A percentile compares a stretch with the other conserved stretches of the same genome.
phyloP scores from a whole-genome alignment of 2,113 vertebrate genomes.

The Heliornis fulica region DNA sequence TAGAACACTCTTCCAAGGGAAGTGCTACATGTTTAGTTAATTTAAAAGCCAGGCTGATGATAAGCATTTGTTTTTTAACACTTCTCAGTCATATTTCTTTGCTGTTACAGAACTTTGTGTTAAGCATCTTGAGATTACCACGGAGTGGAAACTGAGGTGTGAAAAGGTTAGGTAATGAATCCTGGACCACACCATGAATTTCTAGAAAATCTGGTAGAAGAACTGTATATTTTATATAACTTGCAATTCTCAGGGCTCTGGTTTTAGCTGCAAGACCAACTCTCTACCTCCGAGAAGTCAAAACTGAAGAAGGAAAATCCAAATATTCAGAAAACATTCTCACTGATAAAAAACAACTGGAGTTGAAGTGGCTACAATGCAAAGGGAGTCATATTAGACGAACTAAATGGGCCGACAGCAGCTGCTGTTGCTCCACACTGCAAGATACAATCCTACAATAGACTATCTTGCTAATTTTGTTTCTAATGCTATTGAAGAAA shows the following conservation, averaged over 20 bases:
- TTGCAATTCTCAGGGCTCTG: not conserved
- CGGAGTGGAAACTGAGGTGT: not conserved
- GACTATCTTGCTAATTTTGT: not conserved
- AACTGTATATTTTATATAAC: not conserved
- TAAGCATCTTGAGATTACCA: not conserved
- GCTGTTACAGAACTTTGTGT: not conserved
- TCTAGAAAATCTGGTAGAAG: not conserved
- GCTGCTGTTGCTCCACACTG: not conserved
- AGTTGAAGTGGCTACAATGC: not conserved
- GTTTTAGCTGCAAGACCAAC: not conserved
- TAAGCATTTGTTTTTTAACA: not conserved
- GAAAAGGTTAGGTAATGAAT: not conserved
- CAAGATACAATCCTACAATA: not conserved
- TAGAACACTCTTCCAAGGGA: constrained; percentile 63
- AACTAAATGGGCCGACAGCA: not conserved
- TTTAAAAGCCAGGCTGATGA: not conserved
- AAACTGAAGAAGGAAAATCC: not conserved
- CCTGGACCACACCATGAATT: not conserved
- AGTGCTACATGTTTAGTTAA: not conserved
- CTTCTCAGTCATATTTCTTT: not conserved
- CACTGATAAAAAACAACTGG: not conserved
- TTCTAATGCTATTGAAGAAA: not conserved
- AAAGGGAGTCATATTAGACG: not conserved
- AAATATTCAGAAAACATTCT: not conserved
- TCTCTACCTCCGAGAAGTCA: not conserved